Base-by-base conservation (phyloP, 1,140 invertebrate genomes). In the Stratiolaelaps scimitus region DNA sequence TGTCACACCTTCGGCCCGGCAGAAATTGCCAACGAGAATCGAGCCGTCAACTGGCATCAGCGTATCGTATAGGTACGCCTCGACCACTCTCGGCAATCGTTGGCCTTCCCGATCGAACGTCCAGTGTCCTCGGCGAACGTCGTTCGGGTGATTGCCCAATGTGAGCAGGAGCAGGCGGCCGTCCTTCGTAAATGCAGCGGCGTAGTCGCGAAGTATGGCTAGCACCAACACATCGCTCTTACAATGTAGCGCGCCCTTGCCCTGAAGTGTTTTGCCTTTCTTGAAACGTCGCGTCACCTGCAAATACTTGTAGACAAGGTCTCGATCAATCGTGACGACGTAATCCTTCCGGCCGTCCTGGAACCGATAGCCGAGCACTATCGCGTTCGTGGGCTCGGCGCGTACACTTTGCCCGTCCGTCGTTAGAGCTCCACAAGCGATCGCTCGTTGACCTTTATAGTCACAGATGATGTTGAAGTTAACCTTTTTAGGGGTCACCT, bases 331-430 rank as follows among this genome's bases (percentile, higher is more conserved):
- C 1, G 53, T 60, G 13, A 60, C 53, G 2, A 60, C 10, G 10
- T 60, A 60, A 10, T 60, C 53, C 10, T 23, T 26, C 2, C 53
- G 53, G 23, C 53, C 53, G 26, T 60, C 53, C 26, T 60, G 26
- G 53, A 60, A 60, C 26, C 53, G 53, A 34, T 60, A 60, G 10
- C 53, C 53, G 26, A 60, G 13, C 26, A 60, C 34, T 15, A 60
- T 60, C 23, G 53, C 53, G 34, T 60, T 60, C 2, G 53, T 60
- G 13, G 53, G 53, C 20, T 60, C 26, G 26, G 17, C 53, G 15
- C 13, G 26, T 15, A 60, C 53, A 26, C 26, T 15, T 34, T 60
- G 53, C 6, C 53, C 53, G 15, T 60, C 53, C 26, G 53, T 60
- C 1, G 53, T 60, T 10, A 60, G 23, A 15, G 53, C 15, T 34